A percentile compares a stretch with the other conserved stretches of the same genome.
phyloP scores from a whole-genome alignment of 2,113 vertebrate genomes.

The Periophthalmus modestus region DNA sequence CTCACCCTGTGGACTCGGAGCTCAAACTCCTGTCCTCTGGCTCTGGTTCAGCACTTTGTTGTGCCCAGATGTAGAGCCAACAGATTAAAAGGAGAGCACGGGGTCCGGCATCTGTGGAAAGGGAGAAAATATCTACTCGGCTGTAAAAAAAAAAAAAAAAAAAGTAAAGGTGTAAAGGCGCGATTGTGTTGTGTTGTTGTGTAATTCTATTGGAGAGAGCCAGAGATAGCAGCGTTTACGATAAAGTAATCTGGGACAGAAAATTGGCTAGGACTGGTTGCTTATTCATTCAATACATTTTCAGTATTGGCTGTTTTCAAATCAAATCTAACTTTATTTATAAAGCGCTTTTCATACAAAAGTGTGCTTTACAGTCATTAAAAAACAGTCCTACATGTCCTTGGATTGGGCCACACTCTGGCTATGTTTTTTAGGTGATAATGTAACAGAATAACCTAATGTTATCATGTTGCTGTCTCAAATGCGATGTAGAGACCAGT shows the following conservation, averaged over 20 bases:
- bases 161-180: constrained; percentile 17
- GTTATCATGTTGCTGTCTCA: neutral
- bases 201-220: constrained; percentile 15
- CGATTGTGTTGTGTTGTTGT: constrained; percentile 11
- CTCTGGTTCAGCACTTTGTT: too few species aligned
- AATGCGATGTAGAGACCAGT: too few species aligned
- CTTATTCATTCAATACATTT: neutral
- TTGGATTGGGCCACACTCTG: too few species aligned
- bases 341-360: too few species aligned
- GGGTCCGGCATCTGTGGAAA: constrained; percentile 20
- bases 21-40: too few species aligned
- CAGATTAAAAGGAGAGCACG: constrained; percentile 8
- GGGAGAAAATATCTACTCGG: constrained; percentile 14
- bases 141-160: too few species aligned
- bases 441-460: neutral
- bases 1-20: too few species aligned
- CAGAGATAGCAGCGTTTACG: constrained; percentile 5
- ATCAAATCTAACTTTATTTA: neutral
- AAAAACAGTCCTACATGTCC: too few species aligned
- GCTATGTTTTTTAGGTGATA: too few species aligned
- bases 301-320: neutral
- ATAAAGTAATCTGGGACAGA: constrained; percentile 9
- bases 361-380: too few species aligned
- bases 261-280: neutral
- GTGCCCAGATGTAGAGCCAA: too few species aligned